Conservation (phyloP, 2,797 vertebrate species). For the Acanthurus leucopareius region DNA sequence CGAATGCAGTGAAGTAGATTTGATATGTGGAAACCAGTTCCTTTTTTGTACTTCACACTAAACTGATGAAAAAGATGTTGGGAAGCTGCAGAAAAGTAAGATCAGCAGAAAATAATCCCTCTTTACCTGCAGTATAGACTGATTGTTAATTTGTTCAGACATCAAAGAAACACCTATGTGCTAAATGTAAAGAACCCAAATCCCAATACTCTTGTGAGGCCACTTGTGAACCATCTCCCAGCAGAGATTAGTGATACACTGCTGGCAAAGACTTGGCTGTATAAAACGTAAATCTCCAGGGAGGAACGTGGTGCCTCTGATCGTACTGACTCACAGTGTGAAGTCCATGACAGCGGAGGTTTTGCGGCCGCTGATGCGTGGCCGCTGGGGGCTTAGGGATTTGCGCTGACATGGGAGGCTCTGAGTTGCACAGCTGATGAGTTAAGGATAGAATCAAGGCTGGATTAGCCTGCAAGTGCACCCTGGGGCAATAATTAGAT, state of each 20-base stretch:
- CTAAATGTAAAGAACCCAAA: conserved; percentile 29
- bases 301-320: conserved; percentile 16
- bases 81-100: conserved; percentile 23
- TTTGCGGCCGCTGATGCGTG: conserved; percentile 36
- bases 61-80: conserved; percentile 11
- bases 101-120: conserved; percentile 12
- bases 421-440: not conserved
- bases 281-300: conserved; percentile 20
- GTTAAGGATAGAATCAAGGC: not conserved
- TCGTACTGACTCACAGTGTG: not conserved
- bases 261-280: not conserved
- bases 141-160: conserved; percentile 29
- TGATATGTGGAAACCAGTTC: conserved; percentile 11
- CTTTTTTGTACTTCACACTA: conserved; percentile 10
- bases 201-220: conserved; percentile 22
- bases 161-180: conserved; percentile 1
- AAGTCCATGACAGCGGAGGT: conserved; percentile 19
- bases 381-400: conserved; percentile 11
- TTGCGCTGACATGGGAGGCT: conserved; percentile 24
- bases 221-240: conserved; percentile 14
- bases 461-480: not conserved
- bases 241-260: conserved; percentile 32
- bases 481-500: not conserved
- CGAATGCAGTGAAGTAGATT: conserved; percentile 31
- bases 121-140: not conserved